Evolutionary conservation across 2,113 vertebrate species (phyloP).

Genomic region (Stigmatopora argus): DNA sequence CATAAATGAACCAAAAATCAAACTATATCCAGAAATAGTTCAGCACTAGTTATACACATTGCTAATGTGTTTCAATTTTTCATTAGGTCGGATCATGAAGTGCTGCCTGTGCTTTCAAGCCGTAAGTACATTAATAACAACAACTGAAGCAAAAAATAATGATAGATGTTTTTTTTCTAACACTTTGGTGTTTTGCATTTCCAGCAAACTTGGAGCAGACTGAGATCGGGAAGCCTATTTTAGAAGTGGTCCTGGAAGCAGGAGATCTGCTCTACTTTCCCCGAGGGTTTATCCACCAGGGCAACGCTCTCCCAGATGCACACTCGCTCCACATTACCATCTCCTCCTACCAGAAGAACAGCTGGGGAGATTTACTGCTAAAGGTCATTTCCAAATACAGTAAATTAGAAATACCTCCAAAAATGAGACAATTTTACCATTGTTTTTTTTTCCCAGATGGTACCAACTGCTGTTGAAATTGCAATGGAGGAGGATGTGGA

Average conservation of each 20-base stretch:
- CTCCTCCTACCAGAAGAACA: slow-evolving; percentile 91
- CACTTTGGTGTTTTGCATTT: slow-evolving; percentile 61
- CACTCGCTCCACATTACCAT: slow-evolving; percentile 93
- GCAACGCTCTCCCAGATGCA: slow-evolving; percentile 75
- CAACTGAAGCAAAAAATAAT: neutral
- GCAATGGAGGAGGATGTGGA: slow-evolving; percentile 90
- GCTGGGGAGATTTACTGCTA: slow-evolving; percentile 87
- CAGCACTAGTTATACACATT: neutral
- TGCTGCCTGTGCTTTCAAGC: slow-evolving; percentile 72
- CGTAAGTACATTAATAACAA: slow-evolving; percentile 58
- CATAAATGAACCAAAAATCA: neutral
- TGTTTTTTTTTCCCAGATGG: slow-evolving; percentile 50
- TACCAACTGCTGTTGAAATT: slow-evolving; percentile 84
- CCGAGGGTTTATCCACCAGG: slow-evolving; percentile 93
- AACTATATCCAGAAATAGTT: neutral
- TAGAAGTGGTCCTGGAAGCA: slow-evolving; percentile 85
- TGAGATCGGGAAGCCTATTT: slow-evolving; percentile 78
- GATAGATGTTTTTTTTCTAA: slow-evolving; percentile 39
- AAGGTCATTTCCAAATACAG: slow-evolving; percentile 64
- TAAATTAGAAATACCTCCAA: neutral
- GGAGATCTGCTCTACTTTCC: slow-evolving; percentile 95
- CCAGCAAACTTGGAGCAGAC: slow-evolving; percentile 79
- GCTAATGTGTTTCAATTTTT: slow-evolving; percentile 9
- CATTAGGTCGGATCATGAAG: slow-evolving; percentile 64
- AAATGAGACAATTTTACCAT: neutral